A percentile compares a stretch with the other conserved stretches of the same genome.
Evolutionary conservation across 2,797 vertebrate genomes (phyloP).

Genomic region (Apogon hyalosoma): DNA sequence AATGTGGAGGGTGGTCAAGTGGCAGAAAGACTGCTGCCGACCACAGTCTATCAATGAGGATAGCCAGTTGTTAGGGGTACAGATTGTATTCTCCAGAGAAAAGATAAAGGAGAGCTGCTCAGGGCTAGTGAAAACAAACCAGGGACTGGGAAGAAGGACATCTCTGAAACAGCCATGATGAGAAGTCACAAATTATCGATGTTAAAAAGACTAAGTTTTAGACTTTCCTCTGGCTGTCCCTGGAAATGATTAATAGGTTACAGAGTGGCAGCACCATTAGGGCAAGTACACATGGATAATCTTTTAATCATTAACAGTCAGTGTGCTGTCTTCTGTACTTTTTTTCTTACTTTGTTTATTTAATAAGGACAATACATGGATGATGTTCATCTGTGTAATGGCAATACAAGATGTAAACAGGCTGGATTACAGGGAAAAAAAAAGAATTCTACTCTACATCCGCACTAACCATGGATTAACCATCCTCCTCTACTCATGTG

Average conservation of each 20-base stretch:
- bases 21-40: constrained; percentile 40
- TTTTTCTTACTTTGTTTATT: too few species aligned
- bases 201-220: too few species aligned
- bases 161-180: too few species aligned
- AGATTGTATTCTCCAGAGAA: constrained; percentile 15
- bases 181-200: too few species aligned
- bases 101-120: background rate
- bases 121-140: background rate
- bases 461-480: too few species aligned
- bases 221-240: background rate
- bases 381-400: too few species aligned
- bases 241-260: background rate
- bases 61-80: constrained; percentile 19
- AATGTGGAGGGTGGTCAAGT: constrained; percentile 67
- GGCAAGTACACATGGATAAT: constrained; percentile 20
- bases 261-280: constrained; percentile 1
- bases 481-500: too few species aligned
- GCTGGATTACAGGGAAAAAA: too few species aligned
- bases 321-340: background rate
- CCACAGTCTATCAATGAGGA: constrained; percentile 28
- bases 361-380: too few species aligned
- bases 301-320: constrained; percentile 34
- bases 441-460: too few species aligned
- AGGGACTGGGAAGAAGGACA: background rate
- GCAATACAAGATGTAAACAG: too few species aligned